These are phyloP conservation scores for Colistium nudipinnis DNA, from an alignment of 2,113 vertebrate species.

Conservation along the genomic window DNA sequence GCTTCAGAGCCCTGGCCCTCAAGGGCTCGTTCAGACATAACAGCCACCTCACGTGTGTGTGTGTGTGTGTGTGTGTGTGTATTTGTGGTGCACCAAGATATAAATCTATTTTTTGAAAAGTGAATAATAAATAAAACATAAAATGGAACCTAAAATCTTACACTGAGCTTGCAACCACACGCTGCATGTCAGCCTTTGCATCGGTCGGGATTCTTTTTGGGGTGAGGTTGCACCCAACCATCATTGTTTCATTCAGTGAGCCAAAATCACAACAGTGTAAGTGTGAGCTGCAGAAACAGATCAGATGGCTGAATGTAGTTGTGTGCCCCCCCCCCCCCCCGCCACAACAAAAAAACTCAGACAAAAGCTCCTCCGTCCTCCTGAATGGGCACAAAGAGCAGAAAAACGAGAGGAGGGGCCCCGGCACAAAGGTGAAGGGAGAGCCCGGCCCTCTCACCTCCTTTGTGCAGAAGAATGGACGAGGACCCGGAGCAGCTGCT, in stretches of 20 bases:
- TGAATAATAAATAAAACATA: too few species aligned
- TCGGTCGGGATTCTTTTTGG: background rate
- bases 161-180: too few species aligned
- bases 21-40: constrained; percentile 31
- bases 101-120: background rate
- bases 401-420: constrained; percentile 55
- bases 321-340: constrained; percentile 18
- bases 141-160: too few species aligned
- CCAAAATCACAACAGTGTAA: background rate
- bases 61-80: background rate
- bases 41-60: background rate
- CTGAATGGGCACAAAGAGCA: constrained; percentile 65
- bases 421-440: constrained; percentile 69
- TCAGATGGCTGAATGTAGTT: constrained; percentile 69
- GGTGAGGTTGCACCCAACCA: background rate
- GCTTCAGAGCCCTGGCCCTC: constrained; percentile 46
- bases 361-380: constrained; percentile 72
- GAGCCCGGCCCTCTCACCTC: constrained; percentile 54
- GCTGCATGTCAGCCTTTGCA: too few species aligned
- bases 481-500: constrained; percentile 78
- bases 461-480: constrained; percentile 75
- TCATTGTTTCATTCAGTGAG: background rate
- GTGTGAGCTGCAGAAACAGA: constrained; percentile 37
- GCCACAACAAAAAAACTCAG: constrained; percentile 50
- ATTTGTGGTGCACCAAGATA: background rate